Percentiles rank a stretch among this genome's conserved stretches.
These are phyloP conservation scores for Erebia ligea DNA, from an alignment of 2,888 invertebrate species.

Conservation along the genomic window DNA sequence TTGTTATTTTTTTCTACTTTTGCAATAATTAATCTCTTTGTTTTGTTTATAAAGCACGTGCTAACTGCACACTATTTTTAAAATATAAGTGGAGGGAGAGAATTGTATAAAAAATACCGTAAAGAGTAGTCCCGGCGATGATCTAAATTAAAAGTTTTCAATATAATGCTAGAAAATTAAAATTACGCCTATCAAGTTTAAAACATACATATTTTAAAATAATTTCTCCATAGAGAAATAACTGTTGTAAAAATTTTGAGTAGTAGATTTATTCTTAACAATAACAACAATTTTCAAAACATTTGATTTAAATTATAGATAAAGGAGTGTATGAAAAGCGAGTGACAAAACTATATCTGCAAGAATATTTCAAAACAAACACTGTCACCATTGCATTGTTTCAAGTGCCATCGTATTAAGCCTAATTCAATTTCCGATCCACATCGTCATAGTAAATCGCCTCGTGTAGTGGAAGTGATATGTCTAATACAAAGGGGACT, in stretches of 20 bases:
- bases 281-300: too few species aligned
- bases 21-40: not conserved
- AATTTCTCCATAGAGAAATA: too few species aligned
- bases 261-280: too few species aligned
- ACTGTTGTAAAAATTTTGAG: too few species aligned
- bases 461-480: constrained; percentile 55
- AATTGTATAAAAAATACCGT: too few species aligned
- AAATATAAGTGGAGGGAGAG: too few species aligned
- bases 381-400: constrained; percentile 21
- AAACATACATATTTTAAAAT: too few species aligned
- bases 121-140: too few species aligned
- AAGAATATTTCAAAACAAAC: not conserved
- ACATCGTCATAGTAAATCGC: constrained; percentile 40
- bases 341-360: not conserved
- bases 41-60: not conserved
- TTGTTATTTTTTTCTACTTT: not conserved
- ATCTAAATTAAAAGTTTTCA: too few species aligned
- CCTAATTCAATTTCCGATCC: constrained; percentile 38
- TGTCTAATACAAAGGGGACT: constrained; percentile 54
- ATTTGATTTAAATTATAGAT: too few species aligned
- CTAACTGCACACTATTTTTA: not conserved
- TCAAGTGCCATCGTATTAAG: constrained; percentile 31
- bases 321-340: not conserved
- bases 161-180: too few species aligned
- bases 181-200: too few species aligned